Evolutionary conservation across 37 sponge, comb jelly and placozoan species (phyloP), one percentile per base, ranked within the genome.

Genomic region (Beroe ovata): DNA sequence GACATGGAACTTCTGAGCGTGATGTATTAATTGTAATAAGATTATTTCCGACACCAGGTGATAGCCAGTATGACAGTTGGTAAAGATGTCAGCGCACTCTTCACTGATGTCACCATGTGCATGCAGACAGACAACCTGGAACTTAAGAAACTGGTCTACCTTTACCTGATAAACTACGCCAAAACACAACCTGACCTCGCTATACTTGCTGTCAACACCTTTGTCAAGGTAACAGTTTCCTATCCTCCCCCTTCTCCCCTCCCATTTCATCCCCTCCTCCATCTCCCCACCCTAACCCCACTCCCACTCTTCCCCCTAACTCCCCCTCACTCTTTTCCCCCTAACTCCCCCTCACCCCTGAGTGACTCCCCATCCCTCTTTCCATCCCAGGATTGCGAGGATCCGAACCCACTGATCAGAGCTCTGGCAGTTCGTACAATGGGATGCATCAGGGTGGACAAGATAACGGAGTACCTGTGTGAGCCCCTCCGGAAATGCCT

Each of bases 31-130:
- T n/a, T n/a, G n/a, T n/a, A n/a, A n/a, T 63, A n/a, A 23, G 8
- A 63, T 63, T 14, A 63, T 23, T 8, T 63, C 20, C 26, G 11
- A 23, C 25, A 8, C 26, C 38, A 97, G 91, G 71, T 71, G 64
- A 97, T 97, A 90, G 99, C 99, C 32, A 97, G 90, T 88, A 97
- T 97, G 99, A 97, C 99, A 16, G 96, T 97, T 71, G 99, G 99
- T 21, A 97, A 97, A 60, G 99, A 97, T 62, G 99, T 97, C 38
- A 95, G 96, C 28, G 38, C 38, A 6, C 36, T 71, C 54, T 97
- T 97, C 64, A 94, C 99, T 16, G 99, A 97, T 72, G 96, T 97
- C 29, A 92, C 95, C 58, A 97, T 95, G 89, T 97, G 99, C 91
- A 97, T 95, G 94, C 99, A 97, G 88, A 97, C 99, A 11, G 96